Conservation (phyloP, 2,797 vertebrate genomes). For the Dryobates pubescens region DNA sequence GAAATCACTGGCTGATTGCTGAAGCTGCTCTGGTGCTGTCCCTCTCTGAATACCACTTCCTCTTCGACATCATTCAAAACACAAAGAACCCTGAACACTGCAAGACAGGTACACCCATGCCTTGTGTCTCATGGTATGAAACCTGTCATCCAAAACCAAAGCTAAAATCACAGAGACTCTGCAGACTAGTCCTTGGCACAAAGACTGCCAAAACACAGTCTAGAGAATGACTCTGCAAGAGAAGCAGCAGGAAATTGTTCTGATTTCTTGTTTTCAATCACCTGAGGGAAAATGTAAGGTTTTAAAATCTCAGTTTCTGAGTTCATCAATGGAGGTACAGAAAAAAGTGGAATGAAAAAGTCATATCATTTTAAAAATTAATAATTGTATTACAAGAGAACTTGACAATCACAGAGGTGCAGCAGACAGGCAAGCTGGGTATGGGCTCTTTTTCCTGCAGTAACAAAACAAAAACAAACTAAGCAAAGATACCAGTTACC, state of each 20-base stretch:
- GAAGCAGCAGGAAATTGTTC: not conserved
- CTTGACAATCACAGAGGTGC: not conserved
- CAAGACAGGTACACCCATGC: not conserved
- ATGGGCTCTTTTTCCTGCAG: not conserved
- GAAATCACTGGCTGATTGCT: not conserved
- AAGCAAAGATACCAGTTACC: constrained; percentile 75
- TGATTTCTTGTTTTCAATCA: not conserved
- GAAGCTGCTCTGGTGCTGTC: not conserved
- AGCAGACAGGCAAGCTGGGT: not conserved
- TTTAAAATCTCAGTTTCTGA: not conserved
- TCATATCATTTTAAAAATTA: not conserved
- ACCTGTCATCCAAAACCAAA: not conserved
- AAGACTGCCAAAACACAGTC: not conserved
- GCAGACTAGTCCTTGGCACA: not conserved
- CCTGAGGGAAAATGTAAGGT: not conserved
- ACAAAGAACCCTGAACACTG: not conserved
- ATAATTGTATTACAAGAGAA: not conserved
- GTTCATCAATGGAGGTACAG: not conserved
- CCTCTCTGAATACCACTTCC: not conserved
- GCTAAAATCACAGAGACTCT: not conserved
- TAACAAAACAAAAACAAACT: not conserved
- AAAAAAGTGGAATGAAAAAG: not conserved
- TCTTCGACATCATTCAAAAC: not conserved
- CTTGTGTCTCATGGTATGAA: not conserved
- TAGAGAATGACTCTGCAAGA: not conserved